Percentiles rank a stretch among this genome's conserved stretches.
Evolutionary conservation across 2,113 vertebrate species (phyloP).

Genomic region (Colossoma macropomum): DNA sequence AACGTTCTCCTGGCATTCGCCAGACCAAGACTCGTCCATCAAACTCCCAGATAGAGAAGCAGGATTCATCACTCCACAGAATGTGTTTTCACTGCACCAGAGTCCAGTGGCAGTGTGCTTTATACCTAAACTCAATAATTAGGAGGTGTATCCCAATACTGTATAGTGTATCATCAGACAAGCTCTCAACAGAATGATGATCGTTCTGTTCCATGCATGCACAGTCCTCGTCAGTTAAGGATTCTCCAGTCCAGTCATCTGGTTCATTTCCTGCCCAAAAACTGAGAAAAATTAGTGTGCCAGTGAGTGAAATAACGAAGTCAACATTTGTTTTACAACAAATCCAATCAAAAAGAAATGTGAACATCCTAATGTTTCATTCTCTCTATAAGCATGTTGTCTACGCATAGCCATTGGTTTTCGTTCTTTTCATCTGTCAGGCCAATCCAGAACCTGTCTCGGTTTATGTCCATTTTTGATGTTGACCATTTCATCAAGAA

Average conservation of each 20-base stretch:
- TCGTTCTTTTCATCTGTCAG: conserved; percentile 52
- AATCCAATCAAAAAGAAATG: conserved; percentile 6
- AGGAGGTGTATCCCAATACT: no score
- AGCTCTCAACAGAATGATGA: no score
- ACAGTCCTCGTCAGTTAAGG: conserved; percentile 56
- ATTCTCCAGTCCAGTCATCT: background rate
- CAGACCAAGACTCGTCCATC: no score
- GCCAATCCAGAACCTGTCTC: conserved; percentile 66
- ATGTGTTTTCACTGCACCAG: no score
- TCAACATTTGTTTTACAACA: background rate
- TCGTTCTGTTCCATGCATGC: conserved; percentile 22
- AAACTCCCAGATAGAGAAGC: no score
- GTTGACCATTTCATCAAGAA: conserved; percentile 1
- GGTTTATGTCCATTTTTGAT: rapidly evolving
- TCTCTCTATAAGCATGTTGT: conserved; percentile 30
- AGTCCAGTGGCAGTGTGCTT: no score
- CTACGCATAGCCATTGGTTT: conserved; percentile 59
- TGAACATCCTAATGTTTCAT: background rate
- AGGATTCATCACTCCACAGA: no score
- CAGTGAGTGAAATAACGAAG: background rate
- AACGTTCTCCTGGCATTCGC: no score
- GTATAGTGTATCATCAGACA: no score
- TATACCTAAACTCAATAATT: no score
- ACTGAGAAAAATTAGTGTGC: background rate
- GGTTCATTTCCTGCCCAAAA: rapidly evolving